Conservation (phyloP, 1,140 invertebrate species). For the Drosophila trapezifrons region DNA sequence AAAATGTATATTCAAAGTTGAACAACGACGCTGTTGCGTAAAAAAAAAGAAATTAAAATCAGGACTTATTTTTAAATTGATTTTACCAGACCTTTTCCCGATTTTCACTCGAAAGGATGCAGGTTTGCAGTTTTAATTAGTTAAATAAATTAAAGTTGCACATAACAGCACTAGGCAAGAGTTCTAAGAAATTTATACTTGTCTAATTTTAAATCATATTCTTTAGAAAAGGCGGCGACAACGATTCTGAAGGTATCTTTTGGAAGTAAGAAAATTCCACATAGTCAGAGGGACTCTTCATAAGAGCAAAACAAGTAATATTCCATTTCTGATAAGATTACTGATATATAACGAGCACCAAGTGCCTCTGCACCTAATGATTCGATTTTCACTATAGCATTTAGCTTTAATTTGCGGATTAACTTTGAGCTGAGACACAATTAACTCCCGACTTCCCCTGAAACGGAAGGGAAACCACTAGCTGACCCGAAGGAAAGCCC, state of each 20-base stretch:
- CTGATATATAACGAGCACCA: not conserved
- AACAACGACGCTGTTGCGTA: not conserved
- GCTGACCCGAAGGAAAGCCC: conserved; percentile 20
- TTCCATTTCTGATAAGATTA: not conserved
- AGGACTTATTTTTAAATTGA: not conserved
- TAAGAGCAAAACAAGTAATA: not conserved
- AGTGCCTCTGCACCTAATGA: not conserved
- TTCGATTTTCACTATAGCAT: not conserved
- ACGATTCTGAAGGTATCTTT: too few species aligned
- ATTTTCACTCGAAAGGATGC: too few species aligned
- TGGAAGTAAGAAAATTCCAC: not conserved
- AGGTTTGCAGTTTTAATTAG: too few species aligned
- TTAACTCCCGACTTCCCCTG: not conserved
- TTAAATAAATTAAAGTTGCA: too few species aligned
- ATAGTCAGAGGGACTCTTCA: not conserved
- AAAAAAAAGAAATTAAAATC: not conserved
- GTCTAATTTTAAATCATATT: too few species aligned
- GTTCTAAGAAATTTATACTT: too few species aligned
- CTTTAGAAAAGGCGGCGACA: too few species aligned
- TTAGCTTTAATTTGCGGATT: not conserved
- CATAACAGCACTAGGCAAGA: too few species aligned
- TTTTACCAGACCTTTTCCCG: too few species aligned
- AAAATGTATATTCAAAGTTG: not conserved
- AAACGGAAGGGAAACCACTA: not conserved
- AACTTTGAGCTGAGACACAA: not conserved